Conservation (phyloP, 2,888 invertebrate species). For the Polydrusus tereticollis region DNA sequence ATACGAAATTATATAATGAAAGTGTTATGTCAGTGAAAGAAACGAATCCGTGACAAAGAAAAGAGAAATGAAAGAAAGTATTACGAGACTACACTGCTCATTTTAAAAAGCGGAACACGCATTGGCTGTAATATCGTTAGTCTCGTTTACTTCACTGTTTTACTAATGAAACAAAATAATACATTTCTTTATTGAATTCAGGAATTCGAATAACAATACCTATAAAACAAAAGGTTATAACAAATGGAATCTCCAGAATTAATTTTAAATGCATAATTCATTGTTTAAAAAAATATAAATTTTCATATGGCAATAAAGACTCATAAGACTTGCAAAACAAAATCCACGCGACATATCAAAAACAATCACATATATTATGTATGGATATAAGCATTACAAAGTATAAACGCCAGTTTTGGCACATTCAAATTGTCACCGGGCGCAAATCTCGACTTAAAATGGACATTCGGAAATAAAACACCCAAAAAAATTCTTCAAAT, state of each 20-base stretch:
- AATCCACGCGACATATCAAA: neutral
- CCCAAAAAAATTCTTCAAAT: slow-evolving; percentile 23
- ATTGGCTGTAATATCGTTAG: neutral
- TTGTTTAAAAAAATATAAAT: neutral
- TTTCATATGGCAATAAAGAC: neutral
- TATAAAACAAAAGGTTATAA: no score
- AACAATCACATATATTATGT: neutral
- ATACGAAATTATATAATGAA: neutral
- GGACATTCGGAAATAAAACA: neutral
- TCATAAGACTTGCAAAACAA: slow-evolving; percentile 9
- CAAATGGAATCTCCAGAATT: no score
- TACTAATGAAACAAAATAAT: no score
- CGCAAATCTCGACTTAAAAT: neutral
- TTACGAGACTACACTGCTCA: neutral
- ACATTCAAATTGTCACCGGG: neutral
- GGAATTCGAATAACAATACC: no score
- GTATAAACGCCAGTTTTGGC: slow-evolving; percentile 19
- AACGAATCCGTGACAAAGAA: neutral
- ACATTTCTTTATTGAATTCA: no score
- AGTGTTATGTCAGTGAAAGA: neutral
- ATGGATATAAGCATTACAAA: no score
- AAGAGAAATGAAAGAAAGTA: slow-evolving; percentile 11
- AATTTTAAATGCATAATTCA: neutral
- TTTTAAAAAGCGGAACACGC: neutral
- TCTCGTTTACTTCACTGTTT: neutral